Conservation (phyloP, 2,888 invertebrate species). For the Lasioglossum leucozonium region DNA sequence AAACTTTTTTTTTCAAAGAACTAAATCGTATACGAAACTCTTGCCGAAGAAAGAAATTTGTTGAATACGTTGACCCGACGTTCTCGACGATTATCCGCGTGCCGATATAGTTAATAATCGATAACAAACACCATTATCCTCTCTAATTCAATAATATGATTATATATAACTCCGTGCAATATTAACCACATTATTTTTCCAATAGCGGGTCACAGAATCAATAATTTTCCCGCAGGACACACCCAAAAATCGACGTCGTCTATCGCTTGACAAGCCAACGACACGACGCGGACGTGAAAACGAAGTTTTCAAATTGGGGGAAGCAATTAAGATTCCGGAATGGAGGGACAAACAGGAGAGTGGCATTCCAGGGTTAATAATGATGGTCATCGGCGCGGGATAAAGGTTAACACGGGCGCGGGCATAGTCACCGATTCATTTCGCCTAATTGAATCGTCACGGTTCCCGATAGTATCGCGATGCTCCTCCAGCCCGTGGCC, state of each 20-base stretch:
- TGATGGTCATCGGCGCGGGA: background rate
- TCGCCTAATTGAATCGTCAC: constrained; percentile 22
- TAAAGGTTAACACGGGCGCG: constrained; percentile 31
- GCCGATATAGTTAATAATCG: background rate
- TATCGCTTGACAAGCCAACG: background rate
- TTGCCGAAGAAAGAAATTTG: too few species aligned
- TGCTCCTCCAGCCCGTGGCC: background rate
- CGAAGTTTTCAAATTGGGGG: background rate
- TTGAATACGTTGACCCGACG: background rate
- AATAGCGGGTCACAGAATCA: background rate
- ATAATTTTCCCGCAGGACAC: background rate
- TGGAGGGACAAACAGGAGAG: background rate
- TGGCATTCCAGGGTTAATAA: background rate
- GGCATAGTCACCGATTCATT: constrained; percentile 17
- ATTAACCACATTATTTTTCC: background rate
- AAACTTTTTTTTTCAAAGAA: too few species aligned
- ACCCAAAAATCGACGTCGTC: background rate
- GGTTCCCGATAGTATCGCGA: constrained; percentile 6
- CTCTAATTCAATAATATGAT: background rate
- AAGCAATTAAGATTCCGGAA: background rate
- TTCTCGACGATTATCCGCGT: background rate
- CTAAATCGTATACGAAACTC: too few species aligned
- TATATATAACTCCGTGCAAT: background rate
- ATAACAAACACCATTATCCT: background rate
- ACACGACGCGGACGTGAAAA: background rate